Base-by-base conservation (phyloP, 2,888 invertebrate genomes). In the Ichneumoninae sp. region DNA sequence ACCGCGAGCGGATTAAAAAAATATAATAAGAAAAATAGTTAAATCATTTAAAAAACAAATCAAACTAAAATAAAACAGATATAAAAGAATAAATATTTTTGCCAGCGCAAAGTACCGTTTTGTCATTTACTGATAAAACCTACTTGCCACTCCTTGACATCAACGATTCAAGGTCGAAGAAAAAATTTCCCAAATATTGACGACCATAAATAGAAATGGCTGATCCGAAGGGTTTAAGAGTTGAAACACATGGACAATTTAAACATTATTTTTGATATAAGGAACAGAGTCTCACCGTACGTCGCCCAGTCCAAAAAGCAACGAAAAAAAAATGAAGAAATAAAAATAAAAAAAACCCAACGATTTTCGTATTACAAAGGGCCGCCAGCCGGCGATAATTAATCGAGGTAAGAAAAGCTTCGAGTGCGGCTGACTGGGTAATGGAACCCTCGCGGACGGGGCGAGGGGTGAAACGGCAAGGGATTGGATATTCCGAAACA, bases 371-470 rank as follows among this genome's bases (percentile, higher is more conserved):
- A 26, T 76, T 22, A 7, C 36, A 40, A 76, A 66, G 22, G 22
- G 36, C 22, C 65, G 47, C 5, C 65, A 50, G 40, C 36, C 60
- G 81, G 86, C 87, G 89, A 90, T 92, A 91, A 92, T 92, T 92
- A 92, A 92, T 92, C 90, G 91, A 89, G 89, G 91, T 92, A 92
- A 92, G 92, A 92, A 92, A 91, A 89, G 85, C 87, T 87, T 86
- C 77, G 83, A 85, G 88, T 13, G 33, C 63, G 54, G 13, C n/a
- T 47, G 69, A 63, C 36, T 54, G 65, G 8, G 33, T 26, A 65
- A 70, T 75, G n/a, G 65, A 65, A 54, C 63, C 65, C 70, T 19
- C 47, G n/a, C 33, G 7, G 36, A 52, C 19, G 19, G 22, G 57
- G 52, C 26, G 22, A 60, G 40, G 63, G 33, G 22, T 40, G 60